Evolutionary conservation across 2,797 vertebrate genomes (phyloP).

Genomic region (Lacerta bilineata): DNA sequence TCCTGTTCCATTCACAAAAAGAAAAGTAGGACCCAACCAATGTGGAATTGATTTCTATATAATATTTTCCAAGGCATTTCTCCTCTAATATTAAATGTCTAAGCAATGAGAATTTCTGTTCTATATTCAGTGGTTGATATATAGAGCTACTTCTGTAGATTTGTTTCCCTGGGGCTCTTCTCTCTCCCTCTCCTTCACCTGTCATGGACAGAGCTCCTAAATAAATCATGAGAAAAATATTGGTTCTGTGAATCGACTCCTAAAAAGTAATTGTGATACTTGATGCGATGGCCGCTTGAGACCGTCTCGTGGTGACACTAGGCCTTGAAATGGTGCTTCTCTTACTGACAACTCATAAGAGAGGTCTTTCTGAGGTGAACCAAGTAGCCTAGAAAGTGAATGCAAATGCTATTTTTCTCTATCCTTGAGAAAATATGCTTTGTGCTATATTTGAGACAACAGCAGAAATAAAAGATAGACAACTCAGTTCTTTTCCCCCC

Average conservation of each 20-base stretch:
- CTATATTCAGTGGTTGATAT: conserved; percentile 1
- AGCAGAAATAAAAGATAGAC: neutral
- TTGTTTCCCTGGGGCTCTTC: neutral
- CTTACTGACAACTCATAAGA: conserved; percentile 15
- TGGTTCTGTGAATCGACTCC: conserved; percentile 26
- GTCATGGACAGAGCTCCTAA: conserved; percentile 2
- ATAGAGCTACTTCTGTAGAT: neutral
- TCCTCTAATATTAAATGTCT: conserved; percentile 36
- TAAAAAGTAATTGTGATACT: conserved; percentile 19
- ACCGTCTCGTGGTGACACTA: neutral
- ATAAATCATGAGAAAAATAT: conserved; percentile 22
- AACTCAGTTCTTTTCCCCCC: neutral
- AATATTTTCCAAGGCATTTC: neutral
- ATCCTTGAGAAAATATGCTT: neutral
- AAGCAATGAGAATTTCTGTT: conserved; percentile 30
- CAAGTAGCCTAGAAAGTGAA: conserved; percentile 7
- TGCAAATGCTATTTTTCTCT: rapidly evolving
- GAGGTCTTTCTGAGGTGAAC: conserved; percentile 16
- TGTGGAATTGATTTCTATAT: conserved; percentile 4
- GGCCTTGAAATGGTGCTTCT: conserved; percentile 21
- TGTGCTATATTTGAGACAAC: neutral
- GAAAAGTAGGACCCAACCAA: neutral
- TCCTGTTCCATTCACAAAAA: neutral
- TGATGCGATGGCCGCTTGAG: conserved; percentile 13
- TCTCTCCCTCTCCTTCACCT: conserved; percentile 6